Conservation (phyloP, 2,888 invertebrate species). For the Coenonympha glycerion region DNA sequence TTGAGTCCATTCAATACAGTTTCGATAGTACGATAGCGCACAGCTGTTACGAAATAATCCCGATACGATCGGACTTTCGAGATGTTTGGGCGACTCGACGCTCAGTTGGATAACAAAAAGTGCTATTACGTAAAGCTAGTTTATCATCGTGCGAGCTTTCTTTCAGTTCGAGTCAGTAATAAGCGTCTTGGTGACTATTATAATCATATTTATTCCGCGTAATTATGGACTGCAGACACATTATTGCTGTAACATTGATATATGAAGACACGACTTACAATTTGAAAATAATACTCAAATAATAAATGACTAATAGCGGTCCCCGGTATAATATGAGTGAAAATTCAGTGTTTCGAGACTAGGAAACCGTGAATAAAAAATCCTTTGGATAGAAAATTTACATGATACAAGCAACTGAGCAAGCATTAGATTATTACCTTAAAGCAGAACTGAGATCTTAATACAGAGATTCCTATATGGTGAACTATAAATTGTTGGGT, state of each 20-base stretch:
- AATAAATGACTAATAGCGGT: no score
- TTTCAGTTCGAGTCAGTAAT: slow-evolving; percentile 27
- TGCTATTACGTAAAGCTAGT: slow-evolving; percentile 53
- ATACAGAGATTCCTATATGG: no score
- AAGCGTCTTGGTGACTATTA: slow-evolving; percentile 22
- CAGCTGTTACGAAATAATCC: slow-evolving; percentile 53
- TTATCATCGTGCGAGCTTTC: slow-evolving; percentile 47
- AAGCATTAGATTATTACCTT: no score
- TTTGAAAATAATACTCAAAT: no score
- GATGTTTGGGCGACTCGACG: slow-evolving; percentile 63
- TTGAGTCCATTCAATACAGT: slow-evolving; percentile 38
- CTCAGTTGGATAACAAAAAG: slow-evolving; percentile 50
- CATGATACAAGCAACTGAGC: no score
- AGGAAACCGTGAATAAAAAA: no score
- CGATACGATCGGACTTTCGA: slow-evolving; percentile 61
- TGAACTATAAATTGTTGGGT: no score
- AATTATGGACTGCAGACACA: slow-evolving; percentile 23
- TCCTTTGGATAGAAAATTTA: no score
- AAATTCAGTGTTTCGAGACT: no score
- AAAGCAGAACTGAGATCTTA: no score
- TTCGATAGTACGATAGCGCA: slow-evolving; percentile 46
- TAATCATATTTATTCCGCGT: slow-evolving; percentile 29
- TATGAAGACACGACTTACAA: slow-evolving; percentile 4
- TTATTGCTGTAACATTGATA: slow-evolving; percentile 15
- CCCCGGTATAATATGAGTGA: no score